Percentiles rank a stretch among this genome's conserved stretches.
phyloP scores from a whole-genome alignment of 2,888 invertebrate species.

The Heliconius erato region DNA sequence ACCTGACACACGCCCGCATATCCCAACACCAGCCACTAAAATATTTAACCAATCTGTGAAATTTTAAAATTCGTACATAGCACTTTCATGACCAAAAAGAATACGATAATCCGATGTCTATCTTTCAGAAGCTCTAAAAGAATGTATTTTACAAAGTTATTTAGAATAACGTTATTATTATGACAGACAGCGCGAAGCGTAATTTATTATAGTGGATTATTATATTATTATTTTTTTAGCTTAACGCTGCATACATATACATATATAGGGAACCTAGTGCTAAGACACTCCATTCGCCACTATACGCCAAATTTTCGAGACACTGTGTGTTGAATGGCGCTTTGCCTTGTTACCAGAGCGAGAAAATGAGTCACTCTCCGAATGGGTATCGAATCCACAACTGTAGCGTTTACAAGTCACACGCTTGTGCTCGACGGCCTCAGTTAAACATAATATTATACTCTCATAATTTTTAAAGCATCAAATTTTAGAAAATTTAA shows the following conservation, averaged over 20 bases:
- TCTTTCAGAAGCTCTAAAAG: not conserved
- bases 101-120: not conserved
- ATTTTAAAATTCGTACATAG: constrained; percentile 55
- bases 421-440: not conserved
- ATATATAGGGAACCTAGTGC: not conserved
- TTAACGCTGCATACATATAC: not conserved
- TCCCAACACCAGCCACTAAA: constrained; percentile 60
- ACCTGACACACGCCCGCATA: constrained; percentile 72
- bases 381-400: not conserved
- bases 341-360: not conserved
- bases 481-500: not conserved
- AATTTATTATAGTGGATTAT: not conserved
- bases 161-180: not conserved
- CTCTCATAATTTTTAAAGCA: not conserved
- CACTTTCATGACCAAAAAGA: not conserved
- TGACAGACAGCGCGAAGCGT: not conserved
- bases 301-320: not conserved
- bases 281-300: not conserved
- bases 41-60: constrained; percentile 52
- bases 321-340: not conserved
- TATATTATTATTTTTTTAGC: not conserved
- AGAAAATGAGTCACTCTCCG: not conserved
- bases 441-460: not conserved
- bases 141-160: not conserved
- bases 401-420: not conserved